Evolutionary conservation across 1,140 invertebrate genomes (phyloP), one percentile per base, ranked within the genome.

Genomic region (Eulimnadia texana): DNA sequence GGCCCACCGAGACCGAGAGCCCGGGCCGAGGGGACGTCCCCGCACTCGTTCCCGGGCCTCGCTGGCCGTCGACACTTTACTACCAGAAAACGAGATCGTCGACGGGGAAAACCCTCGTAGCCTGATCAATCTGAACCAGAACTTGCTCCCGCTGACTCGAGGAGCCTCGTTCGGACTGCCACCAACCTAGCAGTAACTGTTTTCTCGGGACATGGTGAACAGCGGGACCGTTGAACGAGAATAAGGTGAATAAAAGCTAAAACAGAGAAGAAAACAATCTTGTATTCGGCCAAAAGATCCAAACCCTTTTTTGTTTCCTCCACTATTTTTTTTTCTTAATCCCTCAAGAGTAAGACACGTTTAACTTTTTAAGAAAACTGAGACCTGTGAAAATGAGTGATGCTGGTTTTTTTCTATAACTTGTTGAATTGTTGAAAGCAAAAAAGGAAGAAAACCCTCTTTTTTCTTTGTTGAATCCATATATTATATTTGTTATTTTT

Each of bases 1-100:
- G n/a, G 60, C 60, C 33, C 60, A 61, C 50, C 60, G 60, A 20
- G 60, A 61, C 25, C 60, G 60, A 13, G 60, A 61, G 23, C 60
- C 60, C 2, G 51, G 50, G 1, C 51, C 53, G 16, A n/a, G 60
- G 19, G 53, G 51, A 3, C 20, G 60, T 19, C 60, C 50, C 19
- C 51, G 60, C 2, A 33, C 53, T 20, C 60, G 60, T 2, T 33
- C 55, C 10, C 55, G 55, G 11, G 11, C 55, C 10, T 27, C 55
- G 13, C 3, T 57, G 13, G 27, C 53, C 13, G 27, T 23, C 2
- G 55, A 57, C 33, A 16, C 33, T 16, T 9, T 16, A 6, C 6
- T 42, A 42, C 33, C 33, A 16, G 33, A 42, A 16, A 42, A 42
- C 33, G 33, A 42, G 6, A 16, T 16, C 6, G 6, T 42, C 33